phyloP scores from a whole-genome alignment of 2,797 vertebrate genomes.

The Pachyuromys duprasi region DNA sequence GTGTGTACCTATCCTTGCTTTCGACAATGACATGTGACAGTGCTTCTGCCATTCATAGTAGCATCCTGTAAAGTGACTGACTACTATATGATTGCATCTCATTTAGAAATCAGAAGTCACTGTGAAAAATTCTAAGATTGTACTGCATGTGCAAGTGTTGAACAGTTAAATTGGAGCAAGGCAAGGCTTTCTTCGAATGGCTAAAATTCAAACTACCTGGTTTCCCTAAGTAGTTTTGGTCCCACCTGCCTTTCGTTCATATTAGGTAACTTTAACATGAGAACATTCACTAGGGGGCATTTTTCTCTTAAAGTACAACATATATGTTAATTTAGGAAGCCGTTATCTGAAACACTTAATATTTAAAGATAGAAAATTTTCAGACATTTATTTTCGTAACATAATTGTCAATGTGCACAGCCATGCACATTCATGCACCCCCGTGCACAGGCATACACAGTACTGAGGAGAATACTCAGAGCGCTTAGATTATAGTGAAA shows the following conservation, averaged over 20 bases:
- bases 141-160: neutral
- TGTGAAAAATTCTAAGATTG: neutral
- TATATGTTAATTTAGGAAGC: neutral
- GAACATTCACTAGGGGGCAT: neutral
- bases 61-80: neutral
- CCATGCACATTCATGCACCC: neutral
- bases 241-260: neutral
- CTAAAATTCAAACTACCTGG: neutral
- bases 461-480: neutral
- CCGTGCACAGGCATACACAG: neutral
- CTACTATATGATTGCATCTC: neutral
- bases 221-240: neutral
- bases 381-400: neutral
- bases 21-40: neutral
- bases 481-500: neutral
- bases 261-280: neutral
- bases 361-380: neutral
- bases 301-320: neutral
- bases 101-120: constrained; percentile 57
- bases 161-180: neutral
- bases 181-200: neutral
- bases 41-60: neutral
- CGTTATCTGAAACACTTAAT: constrained; percentile 27
- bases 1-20: neutral
- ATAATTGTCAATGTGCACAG: neutral